phyloP scores from a whole-genome alignment of 2,113 vertebrate species.

The Chaetodon trifascialis region DNA sequence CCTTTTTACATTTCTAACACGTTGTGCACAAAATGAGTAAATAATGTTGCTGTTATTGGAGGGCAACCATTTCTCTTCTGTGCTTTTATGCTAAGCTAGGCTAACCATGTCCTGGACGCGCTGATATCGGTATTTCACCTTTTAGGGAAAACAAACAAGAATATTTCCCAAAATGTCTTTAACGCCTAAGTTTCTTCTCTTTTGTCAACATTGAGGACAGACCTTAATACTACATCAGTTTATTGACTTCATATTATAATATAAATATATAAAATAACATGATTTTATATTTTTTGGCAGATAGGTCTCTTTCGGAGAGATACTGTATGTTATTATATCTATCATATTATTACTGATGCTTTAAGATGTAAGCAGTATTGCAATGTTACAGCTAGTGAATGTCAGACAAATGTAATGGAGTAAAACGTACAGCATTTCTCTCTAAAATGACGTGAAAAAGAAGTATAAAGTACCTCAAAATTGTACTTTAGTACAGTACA shows the following conservation, averaged over 20 bases:
- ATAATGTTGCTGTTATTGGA: background rate
- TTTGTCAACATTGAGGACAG: too few relatives aligned
- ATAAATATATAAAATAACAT: background rate
- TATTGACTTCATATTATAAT: too few relatives aligned
- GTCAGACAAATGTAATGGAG: too few relatives aligned
- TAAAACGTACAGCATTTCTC: too few relatives aligned
- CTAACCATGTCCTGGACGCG: background rate
- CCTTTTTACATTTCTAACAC: background rate
- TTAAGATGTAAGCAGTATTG: background rate
- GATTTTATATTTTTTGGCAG: background rate
- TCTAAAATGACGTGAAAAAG: too few relatives aligned
- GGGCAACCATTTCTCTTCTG: too few relatives aligned
- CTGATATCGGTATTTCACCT: background rate
- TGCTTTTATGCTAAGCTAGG: background rate
- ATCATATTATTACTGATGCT: background rate
- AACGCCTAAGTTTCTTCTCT: too few relatives aligned
- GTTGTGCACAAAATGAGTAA: too few relatives aligned
- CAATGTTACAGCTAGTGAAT: background rate
- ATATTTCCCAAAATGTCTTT: background rate
- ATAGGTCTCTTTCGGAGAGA: background rate
- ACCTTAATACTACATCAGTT: too few relatives aligned
- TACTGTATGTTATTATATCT: background rate
- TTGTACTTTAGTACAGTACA: too few relatives aligned
- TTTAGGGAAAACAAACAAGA: background rate
- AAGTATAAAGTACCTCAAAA: too few relatives aligned